Conservation (phyloP, 2,797 vertebrate species). For the Sebastes elongatus region DNA sequence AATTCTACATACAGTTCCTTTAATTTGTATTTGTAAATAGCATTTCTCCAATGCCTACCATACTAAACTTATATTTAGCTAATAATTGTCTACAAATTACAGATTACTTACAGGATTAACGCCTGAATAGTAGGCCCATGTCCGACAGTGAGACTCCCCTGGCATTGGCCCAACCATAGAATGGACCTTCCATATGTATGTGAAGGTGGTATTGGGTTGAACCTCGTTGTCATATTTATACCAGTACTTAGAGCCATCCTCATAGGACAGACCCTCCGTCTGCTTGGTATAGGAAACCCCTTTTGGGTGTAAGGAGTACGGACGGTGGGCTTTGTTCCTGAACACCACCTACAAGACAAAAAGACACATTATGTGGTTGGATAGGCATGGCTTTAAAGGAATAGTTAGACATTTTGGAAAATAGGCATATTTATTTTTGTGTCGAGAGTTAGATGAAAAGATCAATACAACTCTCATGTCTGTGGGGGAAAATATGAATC, state of each 20-base stretch:
- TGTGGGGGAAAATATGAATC: neutral
- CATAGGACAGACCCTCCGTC: slow-evolving; percentile 92
- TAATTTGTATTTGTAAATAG: neutral
- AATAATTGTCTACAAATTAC: neutral
- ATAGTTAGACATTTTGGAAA: neutral
- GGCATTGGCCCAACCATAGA: slow-evolving; percentile 80
- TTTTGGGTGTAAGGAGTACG: slow-evolving; percentile 92
- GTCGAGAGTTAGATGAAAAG: neutral
- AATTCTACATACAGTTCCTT: neutral
- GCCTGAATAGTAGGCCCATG: slow-evolving; percentile 94
- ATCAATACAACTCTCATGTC: neutral
- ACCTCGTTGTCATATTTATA: slow-evolving; percentile 88
- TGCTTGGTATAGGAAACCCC: slow-evolving; percentile 92
- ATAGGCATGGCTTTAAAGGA: neutral
- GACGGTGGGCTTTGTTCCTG: slow-evolving; percentile 90
- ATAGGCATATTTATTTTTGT: neutral
- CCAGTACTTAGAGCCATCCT: slow-evolving; percentile 89
- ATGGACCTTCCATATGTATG: slow-evolving; percentile 90
- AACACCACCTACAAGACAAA: slow-evolving; percentile 86
- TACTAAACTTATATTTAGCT: neutral
- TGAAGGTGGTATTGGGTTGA: slow-evolving; percentile 86
- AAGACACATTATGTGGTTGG: neutral
- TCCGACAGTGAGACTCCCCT: slow-evolving; percentile 85
- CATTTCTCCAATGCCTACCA: neutral
- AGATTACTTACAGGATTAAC: slow-evolving; percentile 88